Evolutionary conservation across 2,113 vertebrate genomes (phyloP), one percentile per base, ranked within the genome.

Genomic region (Mormoops blainvillei): DNA sequence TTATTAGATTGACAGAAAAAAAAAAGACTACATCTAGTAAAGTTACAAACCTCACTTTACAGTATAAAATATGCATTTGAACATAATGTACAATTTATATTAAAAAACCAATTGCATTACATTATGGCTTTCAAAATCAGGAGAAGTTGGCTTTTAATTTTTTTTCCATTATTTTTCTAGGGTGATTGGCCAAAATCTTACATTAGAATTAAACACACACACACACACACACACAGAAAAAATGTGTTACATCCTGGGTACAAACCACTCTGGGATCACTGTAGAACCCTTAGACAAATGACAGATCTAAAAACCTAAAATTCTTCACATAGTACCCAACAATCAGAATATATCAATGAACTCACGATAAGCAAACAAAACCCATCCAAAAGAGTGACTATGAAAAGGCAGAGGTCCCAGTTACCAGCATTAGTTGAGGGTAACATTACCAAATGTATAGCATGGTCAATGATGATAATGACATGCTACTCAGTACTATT

Each of bases 91-190:
- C 15, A 94, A 89, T 71, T 96, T 92, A 91, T 80, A 94, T 81
- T 81, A 56, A 76, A 96, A 97, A 88, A 48, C 10, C 58, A 90
- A 96, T 13, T 88, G 26, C 15, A 88, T 58, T 94, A 43, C 36
- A 94, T 89, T 76, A 96, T 91, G 91, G 93, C 48, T 97, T 96
- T 89, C 91, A 94, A 85, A 97, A 94, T 90, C 78, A 92, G 61
- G 80, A 87, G 56, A 96, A 92, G 61, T 24, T 86, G 41, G 48
- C 61, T 92, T 93, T 87, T 63, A 54, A 77, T 54, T 24, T 77
- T 74, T 68, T 96, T 77, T 26, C 36, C 91, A 83, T 71, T 68
- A 67, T 92, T 94, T 91, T 96, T 92, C 78, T 48, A 95, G 19
- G 19, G 22, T 74, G 41, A 95, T 77, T 73, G 61, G 45, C 33